Percentiles rank a stretch among this genome's conserved stretches.
phyloP scores from a whole-genome alignment of 1,140 invertebrate genomes.

The Acromyrmex echinatior region DNA sequence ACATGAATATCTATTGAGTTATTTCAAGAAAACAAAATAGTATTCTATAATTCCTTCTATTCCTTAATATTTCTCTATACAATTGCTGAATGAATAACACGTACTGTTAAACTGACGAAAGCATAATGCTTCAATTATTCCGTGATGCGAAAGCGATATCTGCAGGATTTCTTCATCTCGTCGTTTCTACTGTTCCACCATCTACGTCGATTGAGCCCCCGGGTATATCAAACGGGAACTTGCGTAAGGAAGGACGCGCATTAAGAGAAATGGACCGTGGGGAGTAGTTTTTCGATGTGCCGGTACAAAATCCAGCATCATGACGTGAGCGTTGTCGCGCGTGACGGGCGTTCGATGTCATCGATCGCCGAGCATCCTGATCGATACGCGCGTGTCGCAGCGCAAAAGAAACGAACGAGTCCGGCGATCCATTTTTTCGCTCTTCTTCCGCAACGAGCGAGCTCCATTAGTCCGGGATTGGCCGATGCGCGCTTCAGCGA shows the following conservation, averaged over 20 bases:
- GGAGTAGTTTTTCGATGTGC: constrained; percentile 27
- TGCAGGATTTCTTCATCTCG: neutral
- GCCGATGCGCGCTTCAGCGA: constrained; percentile 69
- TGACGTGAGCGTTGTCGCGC: constrained; percentile 55
- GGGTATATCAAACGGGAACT: constrained; percentile 8
- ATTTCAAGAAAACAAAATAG: no score
- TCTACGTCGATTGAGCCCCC: neutral
- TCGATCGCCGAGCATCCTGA: constrained; percentile 48
- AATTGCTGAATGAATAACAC: neutral
- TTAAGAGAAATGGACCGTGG: constrained; percentile 62
- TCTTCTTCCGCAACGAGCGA: constrained; percentile 51
- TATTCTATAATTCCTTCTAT: no score
- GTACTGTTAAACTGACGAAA: neutral
- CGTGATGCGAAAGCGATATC: neutral
- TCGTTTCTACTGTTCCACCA: neutral
- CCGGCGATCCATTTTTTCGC: constrained; percentile 54
- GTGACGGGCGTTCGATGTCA: constrained; percentile 58
- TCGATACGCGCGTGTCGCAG: constrained; percentile 70
- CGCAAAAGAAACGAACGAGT: constrained; percentile 48
- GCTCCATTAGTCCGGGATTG: constrained; percentile 71
- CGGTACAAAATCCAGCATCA: constrained; percentile 55
- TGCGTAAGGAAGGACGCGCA: constrained; percentile 41
- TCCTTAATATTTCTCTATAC: neutral
- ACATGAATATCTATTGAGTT: no score
- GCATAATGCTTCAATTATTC: neutral